Conservation (phyloP, 2,113 vertebrate genomes). For the Catharus minimus region DNA sequence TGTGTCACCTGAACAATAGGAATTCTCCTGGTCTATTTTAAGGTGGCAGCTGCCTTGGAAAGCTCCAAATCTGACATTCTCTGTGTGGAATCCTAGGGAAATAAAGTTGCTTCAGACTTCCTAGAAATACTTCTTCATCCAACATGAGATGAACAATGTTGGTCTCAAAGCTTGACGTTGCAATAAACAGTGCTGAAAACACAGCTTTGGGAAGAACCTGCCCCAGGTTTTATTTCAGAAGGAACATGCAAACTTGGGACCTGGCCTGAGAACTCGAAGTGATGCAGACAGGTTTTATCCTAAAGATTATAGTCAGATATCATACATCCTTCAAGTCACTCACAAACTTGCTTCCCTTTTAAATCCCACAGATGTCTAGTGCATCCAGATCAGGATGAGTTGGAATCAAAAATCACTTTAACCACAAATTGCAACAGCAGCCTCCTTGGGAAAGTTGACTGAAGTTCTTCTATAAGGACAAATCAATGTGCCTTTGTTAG, state of each 20-base stretch:
- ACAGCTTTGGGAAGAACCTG: neutral
- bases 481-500: neutral
- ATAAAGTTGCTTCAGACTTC: neutral
- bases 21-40: neutral
- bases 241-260: neutral
- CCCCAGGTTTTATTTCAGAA: neutral
- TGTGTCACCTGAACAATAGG: conserved; percentile 41
- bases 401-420: neutral
- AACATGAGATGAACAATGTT: neutral
- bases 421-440: neutral
- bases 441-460: neutral
- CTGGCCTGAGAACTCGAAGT: neutral
- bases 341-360: neutral
- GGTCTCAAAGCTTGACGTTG: neutral
- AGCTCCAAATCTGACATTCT: neutral
- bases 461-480: neutral
- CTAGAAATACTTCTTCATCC: neutral
- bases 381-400: neutral
- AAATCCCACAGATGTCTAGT: neutral
- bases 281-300: neutral
- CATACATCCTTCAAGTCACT: neutral
- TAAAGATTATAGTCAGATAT: neutral
- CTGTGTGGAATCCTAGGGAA: neutral
- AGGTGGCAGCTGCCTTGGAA: neutral
- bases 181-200: neutral